A percentile compares a stretch with the other conserved stretches of the same genome.
Evolutionary conservation across 37 sponge, comb jelly and placozoan genomes (phyloP).

Genomic region (Eunapius fragilis): DNA sequence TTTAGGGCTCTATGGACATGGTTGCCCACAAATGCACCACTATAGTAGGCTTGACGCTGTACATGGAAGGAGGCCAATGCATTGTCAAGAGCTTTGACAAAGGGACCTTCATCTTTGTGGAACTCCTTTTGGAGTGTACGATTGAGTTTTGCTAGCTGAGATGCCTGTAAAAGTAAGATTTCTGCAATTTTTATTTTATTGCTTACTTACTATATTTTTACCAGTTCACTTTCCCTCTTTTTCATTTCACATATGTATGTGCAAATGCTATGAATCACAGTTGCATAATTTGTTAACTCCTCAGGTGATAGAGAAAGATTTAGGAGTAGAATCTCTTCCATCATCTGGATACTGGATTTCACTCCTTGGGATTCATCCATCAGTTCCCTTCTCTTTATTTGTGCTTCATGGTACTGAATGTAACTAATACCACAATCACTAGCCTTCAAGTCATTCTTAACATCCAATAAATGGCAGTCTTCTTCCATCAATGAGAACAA

Average conservation of each 20-base stretch:
- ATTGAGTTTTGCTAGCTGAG: background rate
- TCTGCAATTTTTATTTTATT: background rate
- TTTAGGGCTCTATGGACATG: conserved; percentile 45
- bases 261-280: too few relatives aligned
- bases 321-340: too few relatives aligned
- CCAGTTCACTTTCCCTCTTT: too few relatives aligned
- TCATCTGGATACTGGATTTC: too few relatives aligned
- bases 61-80: conserved; percentile 24
- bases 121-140: background rate
- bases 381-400: background rate
- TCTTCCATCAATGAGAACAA: conserved; percentile 31
- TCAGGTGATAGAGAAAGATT: too few relatives aligned
- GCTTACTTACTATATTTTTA: background rate
- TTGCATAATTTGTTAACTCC: too few relatives aligned
- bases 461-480: conserved; percentile 34
- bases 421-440: background rate
- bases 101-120: conserved; percentile 23
- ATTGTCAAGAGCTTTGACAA: conserved; percentile 26
- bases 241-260: too few relatives aligned
- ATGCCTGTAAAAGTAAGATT: background rate
- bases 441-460: background rate
- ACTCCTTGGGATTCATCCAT: background rate
- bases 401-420: background rate
- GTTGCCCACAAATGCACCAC: conserved; percentile 54
- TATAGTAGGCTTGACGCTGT: conserved; percentile 32